Conservation (phyloP, 2,113 vertebrate species). For the Acrocephalus arundinaceus region DNA sequence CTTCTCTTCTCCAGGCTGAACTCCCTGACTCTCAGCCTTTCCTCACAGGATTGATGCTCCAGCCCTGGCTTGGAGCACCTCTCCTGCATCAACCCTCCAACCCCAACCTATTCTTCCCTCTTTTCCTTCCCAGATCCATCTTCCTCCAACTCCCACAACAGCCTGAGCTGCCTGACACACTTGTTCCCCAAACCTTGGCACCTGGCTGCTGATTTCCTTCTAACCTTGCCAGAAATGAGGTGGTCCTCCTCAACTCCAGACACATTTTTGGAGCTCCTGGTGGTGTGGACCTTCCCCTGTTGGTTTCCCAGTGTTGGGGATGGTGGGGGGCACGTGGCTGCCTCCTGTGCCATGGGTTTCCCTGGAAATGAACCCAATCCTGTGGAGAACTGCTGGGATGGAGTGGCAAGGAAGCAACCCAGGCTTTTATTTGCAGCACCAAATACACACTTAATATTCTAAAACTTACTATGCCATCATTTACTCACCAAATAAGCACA, state of each 20-base stretch:
- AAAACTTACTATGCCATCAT: not conserved
- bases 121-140: not conserved
- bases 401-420: not conserved
- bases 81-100: not conserved
- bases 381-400: not conserved
- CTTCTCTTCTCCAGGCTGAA: not conserved
- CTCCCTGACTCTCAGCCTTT: not conserved
- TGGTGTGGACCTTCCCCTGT: not conserved
- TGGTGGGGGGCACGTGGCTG: not conserved
- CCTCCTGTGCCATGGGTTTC: not conserved
- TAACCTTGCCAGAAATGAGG: not conserved
- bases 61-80: not conserved
- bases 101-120: not conserved
- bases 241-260: not conserved
- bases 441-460: not conserved
- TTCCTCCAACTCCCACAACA: not conserved
- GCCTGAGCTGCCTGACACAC: accelerated
- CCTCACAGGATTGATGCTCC: not conserved
- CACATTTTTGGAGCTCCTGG: not conserved
- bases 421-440: not conserved
- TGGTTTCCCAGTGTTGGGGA: not conserved
- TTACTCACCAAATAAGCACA: not conserved
- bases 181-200: not conserved
- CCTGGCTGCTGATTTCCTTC: not conserved
- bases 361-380: not conserved